These are phyloP conservation scores for Galaxias olidus DNA, from an alignment of 2,797 vertebrate genomes.

Conservation along the genomic window DNA sequence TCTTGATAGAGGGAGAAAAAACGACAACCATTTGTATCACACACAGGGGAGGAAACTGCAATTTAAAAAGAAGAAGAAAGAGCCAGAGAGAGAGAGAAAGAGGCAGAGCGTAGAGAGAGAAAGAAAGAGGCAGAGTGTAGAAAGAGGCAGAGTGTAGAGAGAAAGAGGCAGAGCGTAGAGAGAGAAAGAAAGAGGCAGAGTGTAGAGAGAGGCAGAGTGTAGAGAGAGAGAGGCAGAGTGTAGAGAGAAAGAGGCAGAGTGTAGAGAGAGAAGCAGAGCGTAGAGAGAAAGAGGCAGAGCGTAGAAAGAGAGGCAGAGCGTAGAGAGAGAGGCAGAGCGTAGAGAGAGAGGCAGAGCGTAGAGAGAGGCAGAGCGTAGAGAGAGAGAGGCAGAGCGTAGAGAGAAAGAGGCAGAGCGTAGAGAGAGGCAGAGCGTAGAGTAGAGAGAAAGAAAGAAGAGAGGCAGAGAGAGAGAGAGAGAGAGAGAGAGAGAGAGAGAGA, in stretches of 20 bases:
- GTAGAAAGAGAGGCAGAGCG: neutral
- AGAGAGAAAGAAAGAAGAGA: neutral
- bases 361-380: too few species aligned
- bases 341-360: too few species aligned
- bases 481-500: neutral
- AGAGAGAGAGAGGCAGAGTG: neutral
- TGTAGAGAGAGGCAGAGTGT: constrained; percentile 10
- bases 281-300: neutral
- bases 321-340: too few species aligned
- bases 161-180: constrained; percentile 21
- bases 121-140: too few species aligned
- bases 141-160: too few species aligned
- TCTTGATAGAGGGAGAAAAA: too few species aligned
- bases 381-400: constrained; percentile 19
- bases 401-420: constrained; percentile 31
- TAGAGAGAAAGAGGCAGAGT: neutral
- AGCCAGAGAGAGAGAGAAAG: neutral
- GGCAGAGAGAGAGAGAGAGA: neutral
- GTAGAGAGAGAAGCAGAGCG: neutral
- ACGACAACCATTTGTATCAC: too few species aligned
- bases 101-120: too few species aligned
- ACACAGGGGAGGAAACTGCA: neutral
- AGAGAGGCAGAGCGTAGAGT: constrained; percentile 8
- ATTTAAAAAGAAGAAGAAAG: constrained; percentile 14
- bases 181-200: constrained; percentile 36